Conservation (phyloP, 30 jellyfish, hydroid and myxozoan species). For the Aurelia aurita complex sp. Pacific region DNA sequence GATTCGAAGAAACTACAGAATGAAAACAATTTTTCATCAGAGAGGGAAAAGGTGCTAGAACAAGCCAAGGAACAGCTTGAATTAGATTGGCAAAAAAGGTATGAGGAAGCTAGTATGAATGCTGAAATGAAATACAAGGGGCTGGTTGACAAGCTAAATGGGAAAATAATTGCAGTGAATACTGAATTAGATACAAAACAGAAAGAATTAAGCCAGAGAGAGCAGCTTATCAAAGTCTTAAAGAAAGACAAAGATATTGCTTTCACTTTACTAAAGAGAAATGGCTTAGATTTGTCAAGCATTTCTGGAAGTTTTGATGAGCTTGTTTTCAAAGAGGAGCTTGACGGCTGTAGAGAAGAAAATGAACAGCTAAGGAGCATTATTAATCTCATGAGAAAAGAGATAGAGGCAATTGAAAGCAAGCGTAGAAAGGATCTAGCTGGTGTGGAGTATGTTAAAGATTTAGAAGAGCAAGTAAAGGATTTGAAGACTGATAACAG, state of each 20-base stretch:
- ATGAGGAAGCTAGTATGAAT: slow-evolving; percentile 45
- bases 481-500: slow-evolving; percentile 38
- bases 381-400: slow-evolving; percentile 71
- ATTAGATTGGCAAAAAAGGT: slow-evolving; percentile 74
- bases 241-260: slow-evolving; percentile 72
- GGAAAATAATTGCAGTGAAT: slow-evolving; percentile 1
- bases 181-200: slow-evolving; percentile 11
- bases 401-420: slow-evolving; percentile 58
- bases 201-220: slow-evolving; percentile 61
- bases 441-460: slow-evolving; percentile 40
- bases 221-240: slow-evolving; percentile 48
- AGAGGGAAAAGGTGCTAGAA: slow-evolving; percentile 62
- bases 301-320: slow-evolving; percentile 20
- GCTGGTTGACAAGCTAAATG: slow-evolving; percentile 25
- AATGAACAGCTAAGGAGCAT: slow-evolving; percentile 58
- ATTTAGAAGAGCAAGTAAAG: slow-evolving; percentile 48
- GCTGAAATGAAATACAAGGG: slow-evolving; percentile 42
- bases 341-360: slow-evolving; percentile 12
- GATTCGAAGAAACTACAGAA: slow-evolving; percentile 30
- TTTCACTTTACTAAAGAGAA: slow-evolving; percentile 35
- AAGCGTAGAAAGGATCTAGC: slow-evolving; percentile 32
- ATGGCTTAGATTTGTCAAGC: slow-evolving; percentile 48
- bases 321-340: slow-evolving; percentile 33
- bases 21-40: slow-evolving; percentile 37
- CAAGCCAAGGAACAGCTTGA: slow-evolving; percentile 78